These are phyloP conservation scores for Bugulina stolonifera DNA, from an alignment of 2,888 invertebrate species.

Conservation along the genomic window DNA sequence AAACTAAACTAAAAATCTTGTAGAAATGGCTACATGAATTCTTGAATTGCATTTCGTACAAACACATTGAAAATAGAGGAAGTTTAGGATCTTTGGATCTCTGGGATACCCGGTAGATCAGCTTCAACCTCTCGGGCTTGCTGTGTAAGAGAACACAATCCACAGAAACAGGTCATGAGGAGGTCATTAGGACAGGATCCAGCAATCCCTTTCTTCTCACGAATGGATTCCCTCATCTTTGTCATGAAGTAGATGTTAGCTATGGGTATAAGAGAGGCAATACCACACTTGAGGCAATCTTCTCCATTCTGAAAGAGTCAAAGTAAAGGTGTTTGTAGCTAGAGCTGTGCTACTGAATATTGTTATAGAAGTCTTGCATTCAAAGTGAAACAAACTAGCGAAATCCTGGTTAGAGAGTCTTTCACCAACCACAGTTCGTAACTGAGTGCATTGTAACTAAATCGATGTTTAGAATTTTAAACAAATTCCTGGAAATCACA, in stretches of 20 bases:
- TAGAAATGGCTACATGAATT: too few species aligned
- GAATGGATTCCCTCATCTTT: background rate
- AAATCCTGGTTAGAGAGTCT: too few species aligned
- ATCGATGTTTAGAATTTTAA: too few species aligned
- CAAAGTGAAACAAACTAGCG: too few species aligned
- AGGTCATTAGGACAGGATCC: background rate
- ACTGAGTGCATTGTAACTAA: too few species aligned
- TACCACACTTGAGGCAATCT: constrained; percentile 6
- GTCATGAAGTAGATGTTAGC: constrained; percentile 22
- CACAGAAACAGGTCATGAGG: constrained; percentile 6
- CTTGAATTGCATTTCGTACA: too few species aligned
- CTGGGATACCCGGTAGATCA: constrained; percentile 16
- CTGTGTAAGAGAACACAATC: background rate
- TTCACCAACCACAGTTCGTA: too few species aligned
- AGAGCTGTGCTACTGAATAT: too few species aligned
- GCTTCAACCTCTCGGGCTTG: constrained; percentile 7
- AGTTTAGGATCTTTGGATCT: constrained; percentile 6
- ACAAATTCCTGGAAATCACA: too few species aligned
- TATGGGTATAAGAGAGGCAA: background rate
- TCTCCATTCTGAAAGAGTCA: constrained; percentile 24
- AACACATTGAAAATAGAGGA: background rate
- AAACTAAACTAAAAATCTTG: too few species aligned
- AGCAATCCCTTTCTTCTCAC: constrained; percentile 18
- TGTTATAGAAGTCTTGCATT: too few species aligned
- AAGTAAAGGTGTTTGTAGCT: too few species aligned